Conservation (phyloP, 2,797 vertebrate species). For the Manis crassicaudata region DNA sequence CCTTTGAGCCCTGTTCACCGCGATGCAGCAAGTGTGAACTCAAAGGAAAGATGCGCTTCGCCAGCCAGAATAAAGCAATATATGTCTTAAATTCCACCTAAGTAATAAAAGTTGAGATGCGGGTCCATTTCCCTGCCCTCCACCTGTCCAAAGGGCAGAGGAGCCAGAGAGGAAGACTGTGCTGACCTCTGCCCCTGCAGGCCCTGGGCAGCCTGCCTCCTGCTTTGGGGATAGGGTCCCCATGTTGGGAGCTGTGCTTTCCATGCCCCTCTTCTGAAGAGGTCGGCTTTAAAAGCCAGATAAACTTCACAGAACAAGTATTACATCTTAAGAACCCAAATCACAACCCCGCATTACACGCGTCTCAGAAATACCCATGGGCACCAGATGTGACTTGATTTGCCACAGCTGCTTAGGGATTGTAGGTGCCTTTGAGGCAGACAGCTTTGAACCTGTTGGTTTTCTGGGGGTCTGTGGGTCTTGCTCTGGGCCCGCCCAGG, state of each 20-base stretch:
- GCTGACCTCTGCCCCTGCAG: neutral
- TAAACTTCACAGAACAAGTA: neutral
- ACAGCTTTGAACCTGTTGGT: neutral
- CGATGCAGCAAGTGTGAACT: neutral
- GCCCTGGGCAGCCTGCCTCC: too few relatives aligned
- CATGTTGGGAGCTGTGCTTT: neutral
- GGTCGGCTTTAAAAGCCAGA: neutral
- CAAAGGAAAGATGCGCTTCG: slow-evolving; percentile 34
- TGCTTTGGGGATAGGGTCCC: neutral
- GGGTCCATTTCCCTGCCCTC: neutral
- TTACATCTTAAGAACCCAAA: neutral
- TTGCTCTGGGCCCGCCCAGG: neutral
- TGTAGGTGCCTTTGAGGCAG: neutral
- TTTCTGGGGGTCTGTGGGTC: neutral
- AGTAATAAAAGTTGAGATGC: too few relatives aligned
- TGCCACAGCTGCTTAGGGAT: fast-evolving
- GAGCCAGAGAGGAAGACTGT: neutral
- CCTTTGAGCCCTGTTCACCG: neutral
- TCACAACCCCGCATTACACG: neutral
- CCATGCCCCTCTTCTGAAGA: neutral
- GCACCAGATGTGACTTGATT: neutral
- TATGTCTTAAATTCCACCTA: neutral
- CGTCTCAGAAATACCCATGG: neutral
- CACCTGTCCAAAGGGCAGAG: neutral
- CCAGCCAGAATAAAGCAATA: slow-evolving; percentile 35